Evolutionary conservation across 2,113 vertebrate genomes (phyloP).

Genomic region (Nerophis lumbriciformis): DNA sequence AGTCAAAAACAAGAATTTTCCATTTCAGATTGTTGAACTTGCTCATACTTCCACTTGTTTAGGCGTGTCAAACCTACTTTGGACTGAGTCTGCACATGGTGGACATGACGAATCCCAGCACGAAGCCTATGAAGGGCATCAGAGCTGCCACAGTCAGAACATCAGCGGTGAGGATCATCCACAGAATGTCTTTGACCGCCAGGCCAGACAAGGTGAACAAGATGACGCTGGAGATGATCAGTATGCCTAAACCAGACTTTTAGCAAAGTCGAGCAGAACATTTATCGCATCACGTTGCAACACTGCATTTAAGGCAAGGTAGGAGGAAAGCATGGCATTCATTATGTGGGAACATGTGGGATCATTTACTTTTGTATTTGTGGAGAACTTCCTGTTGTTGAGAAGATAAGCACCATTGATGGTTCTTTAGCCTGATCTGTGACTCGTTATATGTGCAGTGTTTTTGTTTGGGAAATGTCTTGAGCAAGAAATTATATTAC

Average conservation of each 20-base stretch:
- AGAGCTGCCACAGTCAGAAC: constrained; percentile 69
- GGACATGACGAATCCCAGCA: constrained; percentile 74
- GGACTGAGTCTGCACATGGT: constrained; percentile 64
- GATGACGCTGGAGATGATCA: constrained; percentile 53
- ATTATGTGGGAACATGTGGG: neutral
- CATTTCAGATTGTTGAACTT: neutral
- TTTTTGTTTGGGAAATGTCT: too few species aligned
- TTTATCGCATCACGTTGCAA: neutral
- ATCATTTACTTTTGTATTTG: neutral
- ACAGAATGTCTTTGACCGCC: constrained; percentile 55
- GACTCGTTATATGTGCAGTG: too few species aligned
- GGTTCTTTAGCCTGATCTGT: too few species aligned
- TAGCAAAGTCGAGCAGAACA: neutral
- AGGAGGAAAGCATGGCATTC: constrained; percentile 2
- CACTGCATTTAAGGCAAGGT: neutral
- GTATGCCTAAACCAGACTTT: constrained; percentile 68
- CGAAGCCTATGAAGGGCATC: constrained; percentile 78
- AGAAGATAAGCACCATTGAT: neutral
- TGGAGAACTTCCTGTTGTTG: neutral
- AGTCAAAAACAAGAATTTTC: neutral
- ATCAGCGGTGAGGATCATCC: constrained; percentile 62
- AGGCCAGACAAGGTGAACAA: constrained; percentile 52
- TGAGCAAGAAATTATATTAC: constrained; percentile 48
- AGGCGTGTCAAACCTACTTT: constrained; percentile 51
- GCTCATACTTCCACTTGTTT: too few species aligned